These are phyloP conservation scores for Acrobasis consociella DNA, from an alignment of 2,888 invertebrate genomes.

Conservation along the genomic window DNA sequence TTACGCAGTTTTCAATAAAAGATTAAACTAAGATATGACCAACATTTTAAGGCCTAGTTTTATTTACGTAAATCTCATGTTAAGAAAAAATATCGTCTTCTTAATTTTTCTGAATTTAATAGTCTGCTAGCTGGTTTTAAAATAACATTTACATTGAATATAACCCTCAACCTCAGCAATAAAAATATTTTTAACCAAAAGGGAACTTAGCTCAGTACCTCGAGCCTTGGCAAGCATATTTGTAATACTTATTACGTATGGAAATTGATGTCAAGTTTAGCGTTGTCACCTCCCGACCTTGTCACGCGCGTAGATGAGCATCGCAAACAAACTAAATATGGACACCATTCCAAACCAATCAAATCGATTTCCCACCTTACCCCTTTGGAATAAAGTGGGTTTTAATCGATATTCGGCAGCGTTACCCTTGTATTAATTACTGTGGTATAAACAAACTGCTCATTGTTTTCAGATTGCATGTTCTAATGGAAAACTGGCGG, in stretches of 20 bases:
- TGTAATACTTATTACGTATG: constrained; percentile 16
- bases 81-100: too few species aligned
- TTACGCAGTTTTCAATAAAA: too few species aligned
- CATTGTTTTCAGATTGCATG: constrained; percentile 44
- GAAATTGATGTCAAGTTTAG: constrained; percentile 25
- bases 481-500: constrained; percentile 33
- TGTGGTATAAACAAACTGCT: constrained; percentile 48
- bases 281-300: constrained; percentile 43
- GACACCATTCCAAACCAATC: constrained; percentile 10
- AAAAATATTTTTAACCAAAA: constrained; percentile 17
- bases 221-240: constrained; percentile 15
- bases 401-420: constrained; percentile 23
- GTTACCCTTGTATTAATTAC: constrained; percentile 41
- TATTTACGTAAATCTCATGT: too few species aligned
- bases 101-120: too few species aligned
- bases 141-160: neutral
- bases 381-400: constrained; percentile 26
- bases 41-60: too few species aligned
- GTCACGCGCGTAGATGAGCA: constrained; percentile 39
- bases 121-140: too few species aligned
- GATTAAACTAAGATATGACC: too few species aligned
- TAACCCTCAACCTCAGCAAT: neutral
- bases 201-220: neutral
- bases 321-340: constrained; percentile 33
- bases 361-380: constrained; percentile 25